Evolutionary conservation across 2,113 vertebrate species (phyloP).

Genomic region (Xenotilapia caudafasciata): DNA sequence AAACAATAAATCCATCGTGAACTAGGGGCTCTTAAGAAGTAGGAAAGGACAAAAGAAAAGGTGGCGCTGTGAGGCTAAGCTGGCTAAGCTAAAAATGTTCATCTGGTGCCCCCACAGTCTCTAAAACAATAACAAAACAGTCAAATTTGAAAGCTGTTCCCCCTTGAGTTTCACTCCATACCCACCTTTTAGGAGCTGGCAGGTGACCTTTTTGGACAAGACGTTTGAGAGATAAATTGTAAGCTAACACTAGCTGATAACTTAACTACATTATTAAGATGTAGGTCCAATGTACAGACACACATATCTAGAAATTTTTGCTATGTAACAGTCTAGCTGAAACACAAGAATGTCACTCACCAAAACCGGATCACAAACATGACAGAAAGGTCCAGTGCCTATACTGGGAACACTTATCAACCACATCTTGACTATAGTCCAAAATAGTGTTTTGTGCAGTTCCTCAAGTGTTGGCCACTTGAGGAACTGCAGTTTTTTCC

Average conservation of each 20-base stretch:
- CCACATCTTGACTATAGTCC: background rate
- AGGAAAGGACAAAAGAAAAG: background rate
- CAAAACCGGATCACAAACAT: background rate
- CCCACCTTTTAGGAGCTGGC: background rate
- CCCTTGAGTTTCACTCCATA: background rate
- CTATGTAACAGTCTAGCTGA: background rate
- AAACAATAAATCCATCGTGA: background rate
- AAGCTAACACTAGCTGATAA: background rate
- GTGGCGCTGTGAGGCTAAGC: background rate
- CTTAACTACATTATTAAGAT: background rate
- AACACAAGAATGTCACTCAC: background rate
- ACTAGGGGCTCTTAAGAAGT: background rate
- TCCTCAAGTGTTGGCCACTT: background rate
- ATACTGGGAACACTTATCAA: background rate
- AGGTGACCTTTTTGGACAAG: background rate
- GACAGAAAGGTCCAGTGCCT: background rate
- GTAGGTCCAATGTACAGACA: background rate
- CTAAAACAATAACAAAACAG: background rate
- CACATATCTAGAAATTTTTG: background rate
- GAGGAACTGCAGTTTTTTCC: background rate
- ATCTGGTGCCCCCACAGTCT: background rate
- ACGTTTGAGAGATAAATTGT: background rate
- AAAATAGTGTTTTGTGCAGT: background rate
- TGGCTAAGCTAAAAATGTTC: background rate
- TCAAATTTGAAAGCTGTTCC: background rate